Evolutionary conservation across 2,113 vertebrate species (phyloP).

Genomic region (Coptodon rendalli): DNA sequence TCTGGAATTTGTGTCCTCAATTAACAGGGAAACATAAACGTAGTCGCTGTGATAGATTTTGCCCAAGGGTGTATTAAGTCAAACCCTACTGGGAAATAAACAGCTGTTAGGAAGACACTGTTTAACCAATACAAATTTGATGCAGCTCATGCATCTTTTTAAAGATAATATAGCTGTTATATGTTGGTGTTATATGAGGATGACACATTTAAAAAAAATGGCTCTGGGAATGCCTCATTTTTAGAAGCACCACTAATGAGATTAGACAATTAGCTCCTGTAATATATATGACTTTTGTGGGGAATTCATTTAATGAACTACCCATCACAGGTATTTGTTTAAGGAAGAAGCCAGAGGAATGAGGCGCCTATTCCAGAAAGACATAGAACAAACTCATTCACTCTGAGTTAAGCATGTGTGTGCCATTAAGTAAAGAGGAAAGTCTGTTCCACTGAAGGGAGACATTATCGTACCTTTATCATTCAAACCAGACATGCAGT

Average conservation of each 20-base stretch:
- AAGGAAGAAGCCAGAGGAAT: background rate
- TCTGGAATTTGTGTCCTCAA: background rate
- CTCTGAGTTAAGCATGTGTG: background rate
- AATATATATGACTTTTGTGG: background rate
- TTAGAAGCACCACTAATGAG: background rate
- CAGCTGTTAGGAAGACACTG: background rate
- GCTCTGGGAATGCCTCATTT: background rate
- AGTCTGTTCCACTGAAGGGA: background rate
- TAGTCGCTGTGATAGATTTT: background rate
- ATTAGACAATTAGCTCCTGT: background rate
- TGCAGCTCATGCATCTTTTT: background rate
- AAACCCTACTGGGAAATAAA: background rate
- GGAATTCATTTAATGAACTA: background rate
- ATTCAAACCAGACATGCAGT: background rate
- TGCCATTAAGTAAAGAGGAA: background rate
- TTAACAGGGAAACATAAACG: background rate
- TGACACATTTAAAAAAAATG: background rate
- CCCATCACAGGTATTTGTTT: background rate
- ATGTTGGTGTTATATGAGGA: background rate
- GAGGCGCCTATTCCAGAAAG: background rate
- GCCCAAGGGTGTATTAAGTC: background rate
- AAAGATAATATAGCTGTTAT: background rate
- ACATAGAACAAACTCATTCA: background rate
- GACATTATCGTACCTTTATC: too few species aligned
- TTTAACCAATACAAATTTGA: background rate